Evolutionary conservation across 2,113 vertebrate genomes (phyloP), one percentile per base, ranked within the genome.

Genomic region (Prinia subflava): DNA sequence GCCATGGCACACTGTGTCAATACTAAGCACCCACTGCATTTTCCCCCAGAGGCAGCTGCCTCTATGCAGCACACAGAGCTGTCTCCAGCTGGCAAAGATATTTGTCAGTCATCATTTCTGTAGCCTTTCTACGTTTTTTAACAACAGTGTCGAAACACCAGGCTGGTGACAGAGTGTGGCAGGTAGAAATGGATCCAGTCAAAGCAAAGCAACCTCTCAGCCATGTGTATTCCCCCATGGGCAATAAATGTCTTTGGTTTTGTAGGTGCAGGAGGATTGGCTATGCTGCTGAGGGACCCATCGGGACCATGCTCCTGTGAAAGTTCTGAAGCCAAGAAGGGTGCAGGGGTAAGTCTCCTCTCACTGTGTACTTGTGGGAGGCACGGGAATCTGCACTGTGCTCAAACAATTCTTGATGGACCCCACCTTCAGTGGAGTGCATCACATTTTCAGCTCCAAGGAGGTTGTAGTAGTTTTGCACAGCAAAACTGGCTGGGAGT

Each of bases 161-260:
- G 41, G 41, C 31, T 77, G 31, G 23, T 3, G 4, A 78, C 23
- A 63, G 57, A 76, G 15, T 0, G 0, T 31, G 30, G 12, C 0
- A 7, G 42, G 37, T 79, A 81, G 37, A 82, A 95, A 89, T 33
- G 19, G 33, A 68, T 84, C 27, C 33, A 76, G 27, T 30, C 52
- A 83, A 90, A 87, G 59, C 46, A 87, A 84, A 87, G 13, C 49
- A 86, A 41, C 17, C 14, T 87, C 76, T 93, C 57, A 53, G n/a
- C 42, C 53, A 37, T 57, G 23, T 2, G 0, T 50, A 11, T 93
- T 87, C 24, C 82, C 49, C 31, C 49, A 37, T 57, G 44, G 77
- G 69, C 87, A 95, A 95, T 96, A 89, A 97, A 91, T 87, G 23
- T 89, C 73, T 97, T 90, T 94, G 81, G 53, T 97, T 97, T 97